Percentiles rank a stretch among this genome's conserved stretches.
Conservation (phyloP, 2,888 invertebrate species). For the Ditula angustiorana region DNA sequence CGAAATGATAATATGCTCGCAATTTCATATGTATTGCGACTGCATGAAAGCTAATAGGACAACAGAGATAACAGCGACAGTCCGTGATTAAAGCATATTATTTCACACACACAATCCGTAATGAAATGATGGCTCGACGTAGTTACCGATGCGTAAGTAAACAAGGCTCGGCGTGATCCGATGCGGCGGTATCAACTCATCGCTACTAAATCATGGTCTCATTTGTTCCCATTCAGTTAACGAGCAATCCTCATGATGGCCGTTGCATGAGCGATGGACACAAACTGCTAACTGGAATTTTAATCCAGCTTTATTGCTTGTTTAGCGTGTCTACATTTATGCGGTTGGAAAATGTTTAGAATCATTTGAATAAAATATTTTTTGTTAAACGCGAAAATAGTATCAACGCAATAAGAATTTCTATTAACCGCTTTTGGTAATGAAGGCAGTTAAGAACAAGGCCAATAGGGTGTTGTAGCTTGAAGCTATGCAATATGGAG, state of each 20-base stretch:
- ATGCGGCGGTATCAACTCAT: slow-evolving; percentile 55
- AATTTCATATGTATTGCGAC: slow-evolving; percentile 7
- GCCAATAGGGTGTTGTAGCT: slow-evolving; percentile 12
- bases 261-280: slow-evolving; percentile 55
- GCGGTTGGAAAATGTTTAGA: background rate
- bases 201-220: slow-evolving; percentile 73
- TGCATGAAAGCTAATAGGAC: slow-evolving; percentile 29
- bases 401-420: background rate
- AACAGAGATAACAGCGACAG: slow-evolving; percentile 30
- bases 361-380: too few relatives aligned
- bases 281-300: slow-evolving; percentile 62
- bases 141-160: slow-evolving; percentile 68
- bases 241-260: slow-evolving; percentile 69
- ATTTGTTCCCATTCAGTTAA: slow-evolving; percentile 77
- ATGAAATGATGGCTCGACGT: slow-evolving; percentile 47
- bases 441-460: slow-evolving; percentile 22
- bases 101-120: slow-evolving; percentile 43
- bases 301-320: slow-evolving; percentile 49
- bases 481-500: slow-evolving; percentile 20
- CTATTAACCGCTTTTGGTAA: background rate
- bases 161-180: slow-evolving; percentile 58
- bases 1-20: background rate
- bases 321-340: slow-evolving; percentile 17
- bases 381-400: too few relatives aligned
- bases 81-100: slow-evolving; percentile 39